Evolutionary conservation across 2,888 invertebrate species (phyloP), one percentile per base, ranked within the genome.

Genomic region (Hypena proboscidalis): DNA sequence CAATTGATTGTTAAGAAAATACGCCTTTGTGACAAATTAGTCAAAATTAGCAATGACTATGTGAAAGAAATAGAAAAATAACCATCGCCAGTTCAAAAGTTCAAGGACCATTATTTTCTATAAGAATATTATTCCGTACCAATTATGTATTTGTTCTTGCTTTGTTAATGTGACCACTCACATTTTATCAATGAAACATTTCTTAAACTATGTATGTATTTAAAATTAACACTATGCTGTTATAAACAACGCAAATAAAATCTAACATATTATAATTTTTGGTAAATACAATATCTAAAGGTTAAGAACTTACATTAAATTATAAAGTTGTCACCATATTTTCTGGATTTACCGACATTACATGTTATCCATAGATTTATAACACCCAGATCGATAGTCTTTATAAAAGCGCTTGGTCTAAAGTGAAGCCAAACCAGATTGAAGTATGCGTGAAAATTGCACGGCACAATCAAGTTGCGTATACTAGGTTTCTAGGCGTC

Each of bases 181-280:
- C 20, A 36, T 17, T 46, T 44, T 38, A 48, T 19, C 27, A 40
- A 42, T 40, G 49, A 52, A 53, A 48, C 32, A 4, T 30, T 3
- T 17, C 20, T 20, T 17, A 1, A 10, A 17, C 4, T 20, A 29
- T n/a, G n/a, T n/a, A 6, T 20, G 19, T 9, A 20, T 9, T 21
- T 26, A 4, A 17, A 2, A 17, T 17, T 26, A 11, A 25, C 25
- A 4, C 11, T 25, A 25, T 1, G 11, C 25, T 6, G 14, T 29
- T 32, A 39, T 25, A 26, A 27, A 13, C 4, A 34, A 17, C 17
- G 14, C 11, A 38, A 31, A 4, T 20, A 20, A 13, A 9, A 32
- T 20, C 17, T 46, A 58, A 49, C 41, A 52, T 52, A 38, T n/a
- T n/a, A n/a, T 29, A 58, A 32, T 61, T 58, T 61, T 61, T 62